Evolutionary conservation across 1,140 invertebrate species (phyloP), one percentile per base, ranked within the genome.

Genomic region (Drosophila aff.): DNA sequence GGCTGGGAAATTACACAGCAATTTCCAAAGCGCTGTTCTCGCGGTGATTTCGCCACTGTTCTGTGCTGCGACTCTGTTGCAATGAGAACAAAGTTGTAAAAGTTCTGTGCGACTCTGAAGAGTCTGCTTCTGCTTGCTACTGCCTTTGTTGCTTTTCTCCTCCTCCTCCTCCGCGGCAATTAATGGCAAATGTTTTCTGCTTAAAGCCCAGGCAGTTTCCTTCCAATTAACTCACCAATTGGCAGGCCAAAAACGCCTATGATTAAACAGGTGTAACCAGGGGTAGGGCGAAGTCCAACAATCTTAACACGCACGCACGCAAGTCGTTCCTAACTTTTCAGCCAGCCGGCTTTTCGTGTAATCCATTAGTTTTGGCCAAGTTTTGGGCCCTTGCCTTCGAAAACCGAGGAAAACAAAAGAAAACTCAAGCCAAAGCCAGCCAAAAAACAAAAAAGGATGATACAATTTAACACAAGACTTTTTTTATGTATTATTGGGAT

Each of bases 141-240:
- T 16, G 47, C 40, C 23, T 28, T 23, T 46, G 18, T 23, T 23
- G 26, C 16, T 15, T n/a, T 36, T 1, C 16, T n/a, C 28, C 2
- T 4, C 5, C 18, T n/a, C 13, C 38, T 15, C 10, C 8, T 8
- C 18, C 21, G 2, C 52, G 0, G 58, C 82, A 85, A 85, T 85
- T 77, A 84, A 85, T 83, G 41, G 43, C 40, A 73, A 84, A 72
- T 58, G 73, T 69, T 63, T 75, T 75, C 57, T 71, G 76, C 76
- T 77, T 73, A 52, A 81, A 76, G 81, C 66, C 49, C 13, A 66
- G 47, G 47, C 31, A 18, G 55, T 61, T 72, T 36, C 44, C 55
- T 36, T 74, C 73, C 76, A 81, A 84, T 84, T 84, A 84, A 84
- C 73, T 74, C n/a, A 50, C 67, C 81, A 81, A 83, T 84, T 84